Conservation (phyloP, 2,113 vertebrate genomes). For the Cyanistes caeruleus region DNA sequence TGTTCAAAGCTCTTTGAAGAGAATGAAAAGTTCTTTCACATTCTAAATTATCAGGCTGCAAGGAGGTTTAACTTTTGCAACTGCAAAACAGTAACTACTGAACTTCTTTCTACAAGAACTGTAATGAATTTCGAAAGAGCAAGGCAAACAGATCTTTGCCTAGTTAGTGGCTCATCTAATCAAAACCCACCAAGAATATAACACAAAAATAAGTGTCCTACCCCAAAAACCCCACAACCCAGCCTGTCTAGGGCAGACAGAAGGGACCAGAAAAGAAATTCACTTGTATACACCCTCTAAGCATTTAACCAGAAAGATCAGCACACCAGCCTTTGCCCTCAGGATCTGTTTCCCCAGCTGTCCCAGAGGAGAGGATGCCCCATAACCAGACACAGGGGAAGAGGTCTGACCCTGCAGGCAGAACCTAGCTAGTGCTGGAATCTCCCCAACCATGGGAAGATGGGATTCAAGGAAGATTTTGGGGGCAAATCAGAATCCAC, state of each 20-base stretch:
- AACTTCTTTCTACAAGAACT: background rate
- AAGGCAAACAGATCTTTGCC: background rate
- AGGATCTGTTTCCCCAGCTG: background rate
- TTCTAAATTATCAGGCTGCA: background rate
- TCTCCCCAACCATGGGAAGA: fast-evolving
- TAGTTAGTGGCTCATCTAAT: background rate
- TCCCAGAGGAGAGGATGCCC: background rate
- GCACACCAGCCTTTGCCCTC: background rate
- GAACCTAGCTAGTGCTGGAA: background rate
- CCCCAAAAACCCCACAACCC: background rate
- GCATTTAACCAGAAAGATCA: background rate
- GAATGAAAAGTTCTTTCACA: background rate
- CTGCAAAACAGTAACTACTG: background rate
- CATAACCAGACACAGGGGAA: background rate
- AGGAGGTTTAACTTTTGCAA: background rate
- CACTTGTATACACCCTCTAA: background rate
- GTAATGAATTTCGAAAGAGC: background rate
- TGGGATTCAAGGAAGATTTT: background rate
- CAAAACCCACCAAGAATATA: background rate
- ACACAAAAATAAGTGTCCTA: background rate
- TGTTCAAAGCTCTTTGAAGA: background rate
- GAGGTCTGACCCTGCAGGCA: background rate
- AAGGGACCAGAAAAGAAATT: background rate
- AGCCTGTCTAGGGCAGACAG: background rate
- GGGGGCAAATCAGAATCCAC: fast-evolving